Evolutionary conservation across 2,797 vertebrate genomes (phyloP).

Genomic region (Novumbra hubbsi): DNA sequence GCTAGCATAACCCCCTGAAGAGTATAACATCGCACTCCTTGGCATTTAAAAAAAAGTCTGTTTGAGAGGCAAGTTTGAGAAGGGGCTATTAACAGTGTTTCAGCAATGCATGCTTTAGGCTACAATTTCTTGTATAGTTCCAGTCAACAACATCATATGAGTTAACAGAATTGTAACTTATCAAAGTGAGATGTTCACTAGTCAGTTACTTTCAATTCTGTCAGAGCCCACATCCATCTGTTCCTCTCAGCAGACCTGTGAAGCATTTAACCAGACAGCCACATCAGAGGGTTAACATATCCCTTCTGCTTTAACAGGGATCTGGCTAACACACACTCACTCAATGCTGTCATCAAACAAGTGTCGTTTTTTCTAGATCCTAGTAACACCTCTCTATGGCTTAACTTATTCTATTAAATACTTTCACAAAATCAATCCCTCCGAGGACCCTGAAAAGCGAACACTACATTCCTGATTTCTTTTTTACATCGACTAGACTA

Average conservation of each 20-base stretch:
- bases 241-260: slow-evolving; percentile 71
- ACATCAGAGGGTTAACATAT: slow-evolving; percentile 59
- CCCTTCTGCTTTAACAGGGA: slow-evolving; percentile 39
- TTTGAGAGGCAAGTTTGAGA: too few relatives aligned
- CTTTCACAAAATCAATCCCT: slow-evolving; percentile 57
- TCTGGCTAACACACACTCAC: slow-evolving; percentile 9
- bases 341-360: slow-evolving; percentile 41
- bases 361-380: slow-evolving; percentile 29
- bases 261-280: slow-evolving; percentile 63
- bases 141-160: too few relatives aligned
- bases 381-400: slow-evolving; percentile 30
- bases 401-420: slow-evolving; percentile 52
- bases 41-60: too few relatives aligned
- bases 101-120: too few relatives aligned
- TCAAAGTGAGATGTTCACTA: too few relatives aligned
- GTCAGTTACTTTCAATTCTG: slow-evolving; percentile 43
- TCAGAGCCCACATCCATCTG: slow-evolving; percentile 53
- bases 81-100: too few relatives aligned
- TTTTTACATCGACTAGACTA: slow-evolving; percentile 41
- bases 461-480: slow-evolving; percentile 46
- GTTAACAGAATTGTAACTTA: too few relatives aligned
- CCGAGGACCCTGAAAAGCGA: slow-evolving; percentile 36
- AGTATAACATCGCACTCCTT: too few relatives aligned
- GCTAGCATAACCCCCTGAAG: too few relatives aligned
- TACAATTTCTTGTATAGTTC: too few relatives aligned